These are phyloP conservation scores for Ericerus pela DNA, from an alignment of 1,140 invertebrate species.

Conservation along the genomic window DNA sequence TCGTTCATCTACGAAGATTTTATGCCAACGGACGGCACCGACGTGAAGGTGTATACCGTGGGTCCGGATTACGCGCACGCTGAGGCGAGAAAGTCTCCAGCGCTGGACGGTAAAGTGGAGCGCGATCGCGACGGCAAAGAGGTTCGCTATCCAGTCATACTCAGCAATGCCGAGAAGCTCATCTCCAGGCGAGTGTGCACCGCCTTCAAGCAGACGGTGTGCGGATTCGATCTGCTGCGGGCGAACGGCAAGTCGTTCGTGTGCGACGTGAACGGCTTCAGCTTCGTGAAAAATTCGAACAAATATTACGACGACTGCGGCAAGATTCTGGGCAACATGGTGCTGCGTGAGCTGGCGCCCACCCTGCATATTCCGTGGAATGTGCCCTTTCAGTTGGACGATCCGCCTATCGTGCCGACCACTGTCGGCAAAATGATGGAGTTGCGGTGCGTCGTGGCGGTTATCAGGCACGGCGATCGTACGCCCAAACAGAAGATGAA, in stretches of 20 bases:
- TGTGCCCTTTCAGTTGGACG: constrained; percentile 91
- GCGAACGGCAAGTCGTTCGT: constrained; percentile 98
- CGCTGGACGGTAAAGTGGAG: constrained; percentile 96
- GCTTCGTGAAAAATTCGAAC: constrained; percentile 98
- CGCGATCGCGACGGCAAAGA: constrained; percentile 96
- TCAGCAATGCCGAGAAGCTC: constrained; percentile 95
- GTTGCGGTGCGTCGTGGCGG: constrained; percentile 90
- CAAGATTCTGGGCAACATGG: constrained; percentile 91
- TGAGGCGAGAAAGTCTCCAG: constrained; percentile 95
- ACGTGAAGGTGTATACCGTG: constrained; percentile 82
- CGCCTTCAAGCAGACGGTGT: constrained; percentile 98
- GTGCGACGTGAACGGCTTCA: constrained; percentile 99
- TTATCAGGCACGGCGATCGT: constrained; percentile 94
- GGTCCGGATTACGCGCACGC: constrained; percentile 99
- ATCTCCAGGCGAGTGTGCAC: constrained; percentile 96
- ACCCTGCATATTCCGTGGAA: constrained; percentile 93
- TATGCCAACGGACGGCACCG: constrained; percentile 97
- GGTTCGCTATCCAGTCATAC: constrained; percentile 85
- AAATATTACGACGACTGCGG: constrained; percentile 99
- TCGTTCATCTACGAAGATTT: constrained; percentile 99
- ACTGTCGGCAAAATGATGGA: constrained; percentile 99
- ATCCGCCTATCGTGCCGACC: constrained; percentile 96
- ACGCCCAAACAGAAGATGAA: constrained; percentile 99
- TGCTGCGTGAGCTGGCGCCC: constrained; percentile 80
- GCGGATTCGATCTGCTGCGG: constrained; percentile 95